These are phyloP conservation scores for Ormyrus nitidulus DNA, from an alignment of 2,888 invertebrate genomes.

Conservation along the genomic window DNA sequence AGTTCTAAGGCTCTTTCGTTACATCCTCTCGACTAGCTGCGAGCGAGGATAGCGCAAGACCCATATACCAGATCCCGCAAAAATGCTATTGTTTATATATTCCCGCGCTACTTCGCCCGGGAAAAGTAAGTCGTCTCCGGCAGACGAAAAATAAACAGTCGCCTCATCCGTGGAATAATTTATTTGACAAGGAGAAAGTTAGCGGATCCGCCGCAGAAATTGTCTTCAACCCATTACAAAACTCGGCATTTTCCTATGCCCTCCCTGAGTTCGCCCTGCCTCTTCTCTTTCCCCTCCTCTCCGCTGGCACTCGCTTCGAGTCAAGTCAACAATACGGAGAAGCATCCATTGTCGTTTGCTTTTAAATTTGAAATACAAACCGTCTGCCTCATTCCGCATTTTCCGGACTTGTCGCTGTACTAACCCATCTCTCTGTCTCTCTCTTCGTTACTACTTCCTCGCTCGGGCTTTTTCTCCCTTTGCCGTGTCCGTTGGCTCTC, in stretches of 20 bases:
- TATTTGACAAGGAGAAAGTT: constrained; percentile 64
- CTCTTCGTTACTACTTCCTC: constrained; percentile 34
- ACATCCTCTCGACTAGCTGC: background rate
- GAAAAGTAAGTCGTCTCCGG: constrained; percentile 34
- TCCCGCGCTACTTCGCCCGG: background rate
- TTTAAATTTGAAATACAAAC: constrained; percentile 75
- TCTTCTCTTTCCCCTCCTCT: constrained; percentile 46
- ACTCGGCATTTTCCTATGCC: constrained; percentile 60
- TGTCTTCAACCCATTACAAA: constrained; percentile 71
- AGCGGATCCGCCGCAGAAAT: constrained; percentile 65
- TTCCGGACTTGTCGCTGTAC: constrained; percentile 42
- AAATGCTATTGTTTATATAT: constrained; percentile 44
- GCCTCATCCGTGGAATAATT: constrained; percentile 68
- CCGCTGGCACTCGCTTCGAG: constrained; percentile 56
- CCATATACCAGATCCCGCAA: constrained; percentile 32
- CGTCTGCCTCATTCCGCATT: constrained; percentile 65
- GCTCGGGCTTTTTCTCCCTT: constrained; percentile 14
- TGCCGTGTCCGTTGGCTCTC: background rate
- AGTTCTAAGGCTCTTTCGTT: background rate
- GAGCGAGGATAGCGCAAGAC: background rate
- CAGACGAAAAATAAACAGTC: constrained; percentile 67
- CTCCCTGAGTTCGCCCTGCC: constrained; percentile 14
- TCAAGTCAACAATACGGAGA: constrained; percentile 71
- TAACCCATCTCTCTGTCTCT: constrained; percentile 11
- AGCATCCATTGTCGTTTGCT: constrained; percentile 74